Base-by-base conservation (phyloP, 2,888 invertebrate species). In the Cosmia trapezina region DNA sequence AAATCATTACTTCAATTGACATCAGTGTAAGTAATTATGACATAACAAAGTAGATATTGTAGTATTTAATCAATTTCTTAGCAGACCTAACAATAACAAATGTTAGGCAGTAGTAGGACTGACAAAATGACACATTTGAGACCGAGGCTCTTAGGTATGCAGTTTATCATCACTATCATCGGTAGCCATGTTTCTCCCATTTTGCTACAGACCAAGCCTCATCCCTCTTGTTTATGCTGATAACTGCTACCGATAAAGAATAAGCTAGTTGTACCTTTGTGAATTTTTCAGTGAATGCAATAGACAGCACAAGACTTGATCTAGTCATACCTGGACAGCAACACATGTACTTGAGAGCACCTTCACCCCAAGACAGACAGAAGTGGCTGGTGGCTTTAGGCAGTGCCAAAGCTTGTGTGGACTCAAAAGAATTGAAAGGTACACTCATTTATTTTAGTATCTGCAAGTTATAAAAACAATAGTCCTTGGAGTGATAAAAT, bases 341-440 rank as follows among this genome's bases (percentile, higher is more conserved):
- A 88, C 98, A 98, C 89, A 97, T 98, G 96, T 98, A 98, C 90
- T 94, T 98, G 73, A 96, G 97, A 89, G 98, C 98, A 63, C 97
- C 98, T 8, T 97, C 97, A 22, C 97, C 98, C 41, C 97, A 97
- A 88, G 98, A 98, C 88, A 93, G 98, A 65, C 98, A 98, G 89
- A 97, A 97, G 86, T 98, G 98, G 98, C 95, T 98, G 41, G 98
- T 98, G 33, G 98, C 98, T 51, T 93, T 98, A 65, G 98, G 98
- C 22, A 98, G 97, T 93, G 97, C 98, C 57, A 98, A 98, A 94
- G 98, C 98, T 56, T 97, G 97, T 89, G 95, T 97, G n/a, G 95
- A 95, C 81, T 93, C 93, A 5, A 92, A 93, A 83, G 94, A 94
- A 71, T 83, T 91, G 37, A 93, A 92, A 91, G 93, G 94, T 94